These are phyloP conservation scores for Catagonus wagneri DNA, from an alignment of 2,113 vertebrate genomes.

Conservation along the genomic window DNA sequence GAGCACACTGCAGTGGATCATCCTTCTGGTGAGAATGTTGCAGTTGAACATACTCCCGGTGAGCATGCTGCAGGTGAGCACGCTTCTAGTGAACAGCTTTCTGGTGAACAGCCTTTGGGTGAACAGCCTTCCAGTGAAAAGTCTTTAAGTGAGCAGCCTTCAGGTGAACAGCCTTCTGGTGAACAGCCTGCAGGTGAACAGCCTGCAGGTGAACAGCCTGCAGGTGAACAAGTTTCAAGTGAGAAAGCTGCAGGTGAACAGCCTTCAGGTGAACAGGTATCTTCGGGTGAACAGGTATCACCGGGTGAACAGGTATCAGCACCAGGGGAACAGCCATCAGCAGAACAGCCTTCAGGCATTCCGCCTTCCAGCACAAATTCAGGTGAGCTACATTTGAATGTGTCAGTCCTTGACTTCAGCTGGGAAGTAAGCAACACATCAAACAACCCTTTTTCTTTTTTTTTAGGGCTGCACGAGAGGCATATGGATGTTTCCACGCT, in stretches of 20 bases:
- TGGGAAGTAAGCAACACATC: not conserved
- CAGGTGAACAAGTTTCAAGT: not conserved
- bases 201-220: not conserved
- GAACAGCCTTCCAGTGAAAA: not conserved
- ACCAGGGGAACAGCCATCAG: not conserved
- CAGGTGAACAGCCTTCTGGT: not conserved
- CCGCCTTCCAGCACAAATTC: not conserved
- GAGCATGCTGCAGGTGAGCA: not conserved
- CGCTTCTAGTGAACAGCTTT: accelerated
- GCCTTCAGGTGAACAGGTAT: not conserved
- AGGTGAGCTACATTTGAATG: constrained; percentile 33
- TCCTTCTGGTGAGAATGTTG: not conserved
- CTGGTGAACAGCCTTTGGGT: not conserved
- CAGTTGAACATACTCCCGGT: not conserved
- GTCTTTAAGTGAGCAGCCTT: not conserved
- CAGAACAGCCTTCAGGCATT: not conserved
- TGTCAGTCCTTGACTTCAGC: not conserved
- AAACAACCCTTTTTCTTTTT: not conserved
- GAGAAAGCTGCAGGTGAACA: not conserved
- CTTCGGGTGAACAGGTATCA: not conserved
- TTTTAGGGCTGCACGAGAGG: no score
- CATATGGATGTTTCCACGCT: no score
- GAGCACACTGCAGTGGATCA: not conserved
- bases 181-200: not conserved
- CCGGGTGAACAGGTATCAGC: not conserved